Conservation (phyloP, 2,797 vertebrate genomes). For the Tamandua tetradactyla region DNA sequence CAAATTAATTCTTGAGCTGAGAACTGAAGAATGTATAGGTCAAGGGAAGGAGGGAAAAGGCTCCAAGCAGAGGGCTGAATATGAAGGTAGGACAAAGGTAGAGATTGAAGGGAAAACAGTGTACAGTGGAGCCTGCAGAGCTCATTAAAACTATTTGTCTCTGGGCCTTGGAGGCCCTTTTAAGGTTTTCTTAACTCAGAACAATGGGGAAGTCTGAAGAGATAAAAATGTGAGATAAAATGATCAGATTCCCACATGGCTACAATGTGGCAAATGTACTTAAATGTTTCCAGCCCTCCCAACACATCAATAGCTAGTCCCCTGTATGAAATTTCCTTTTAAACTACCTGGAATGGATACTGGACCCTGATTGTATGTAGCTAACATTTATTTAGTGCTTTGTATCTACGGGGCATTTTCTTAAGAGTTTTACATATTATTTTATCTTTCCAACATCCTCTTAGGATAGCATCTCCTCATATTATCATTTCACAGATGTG, state of each 20-base stretch:
- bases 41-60: rapidly evolving
- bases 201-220: not conserved
- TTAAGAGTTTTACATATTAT: not conserved
- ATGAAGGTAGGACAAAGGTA: rapidly evolving
- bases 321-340: not conserved
- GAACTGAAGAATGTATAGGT: not conserved
- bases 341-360: not conserved
- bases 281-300: not conserved
- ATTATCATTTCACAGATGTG: not conserved
- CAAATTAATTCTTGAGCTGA: not conserved
- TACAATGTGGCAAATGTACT: not conserved
- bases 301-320: not conserved
- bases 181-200: not conserved
- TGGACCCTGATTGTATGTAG: not conserved
- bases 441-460: not conserved
- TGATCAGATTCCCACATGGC: not conserved
- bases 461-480: not conserved
- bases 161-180: not conserved
- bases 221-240: not conserved
- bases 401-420: not conserved
- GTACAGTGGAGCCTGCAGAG: not conserved
- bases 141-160: not conserved
- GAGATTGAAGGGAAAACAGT: rapidly evolving
- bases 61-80: no score
- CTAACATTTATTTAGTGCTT: not conserved